Evolutionary conservation across 1,140 invertebrate genomes (phyloP).

Genomic region (Sycophila sp.): DNA sequence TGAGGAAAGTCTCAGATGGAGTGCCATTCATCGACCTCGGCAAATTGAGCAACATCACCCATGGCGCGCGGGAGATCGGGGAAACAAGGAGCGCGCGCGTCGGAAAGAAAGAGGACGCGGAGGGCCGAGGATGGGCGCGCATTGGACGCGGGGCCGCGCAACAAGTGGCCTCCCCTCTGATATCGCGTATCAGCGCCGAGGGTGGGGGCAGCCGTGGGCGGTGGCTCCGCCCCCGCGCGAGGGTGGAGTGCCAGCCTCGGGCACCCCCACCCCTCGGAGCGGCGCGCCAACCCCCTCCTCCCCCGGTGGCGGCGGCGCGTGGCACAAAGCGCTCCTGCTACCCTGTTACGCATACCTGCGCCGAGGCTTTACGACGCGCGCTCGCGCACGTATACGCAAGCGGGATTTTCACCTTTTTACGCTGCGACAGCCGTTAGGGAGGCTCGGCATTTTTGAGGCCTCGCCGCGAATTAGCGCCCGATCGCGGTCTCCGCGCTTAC

Average conservation of each 20-base stretch:
- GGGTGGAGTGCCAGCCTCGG: conserved; percentile 2
- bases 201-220: conserved; percentile 30
- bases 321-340: conserved; percentile 18
- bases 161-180: conserved; percentile 63
- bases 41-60: too few relatives aligned
- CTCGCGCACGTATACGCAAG: not conserved
- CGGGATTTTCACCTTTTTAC: not conserved
- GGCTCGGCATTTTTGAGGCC: conserved; percentile 24
- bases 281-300: not conserved
- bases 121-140: too few relatives aligned
- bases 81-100: conserved; percentile 1
- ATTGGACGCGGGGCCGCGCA: conserved; percentile 47
- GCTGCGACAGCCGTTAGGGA: not conserved
- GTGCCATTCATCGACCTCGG: too few relatives aligned
- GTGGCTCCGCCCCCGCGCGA: conserved; percentile 45
- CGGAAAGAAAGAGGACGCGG: not conserved
- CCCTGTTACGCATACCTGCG: conserved; percentile 38
- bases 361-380: not conserved
- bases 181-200: conserved; percentile 62
- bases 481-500: too few relatives aligned
- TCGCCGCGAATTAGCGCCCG: conserved; percentile 1
- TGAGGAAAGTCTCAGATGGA: too few relatives aligned
- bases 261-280: not conserved
- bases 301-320: not conserved
- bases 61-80: not conserved